Conservation (phyloP, 2,888 invertebrate species). For the Phorcus lineatus region DNA sequence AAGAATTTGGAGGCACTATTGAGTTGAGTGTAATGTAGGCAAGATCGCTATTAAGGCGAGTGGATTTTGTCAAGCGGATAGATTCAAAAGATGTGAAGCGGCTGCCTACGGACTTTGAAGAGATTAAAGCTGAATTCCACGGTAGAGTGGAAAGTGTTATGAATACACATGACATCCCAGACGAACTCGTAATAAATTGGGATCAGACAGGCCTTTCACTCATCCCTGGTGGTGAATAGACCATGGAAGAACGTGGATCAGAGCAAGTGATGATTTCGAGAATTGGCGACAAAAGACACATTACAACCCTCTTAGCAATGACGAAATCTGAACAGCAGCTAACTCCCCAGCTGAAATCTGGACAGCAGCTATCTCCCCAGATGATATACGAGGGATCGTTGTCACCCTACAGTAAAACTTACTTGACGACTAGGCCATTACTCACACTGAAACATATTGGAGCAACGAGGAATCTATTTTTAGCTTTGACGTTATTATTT, state of each 20-base stretch:
- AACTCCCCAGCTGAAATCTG: conserved; percentile 45
- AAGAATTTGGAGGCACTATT: not conserved
- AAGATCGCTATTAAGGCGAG: not conserved
- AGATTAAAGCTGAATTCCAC: not conserved
- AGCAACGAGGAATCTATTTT: conserved; percentile 39
- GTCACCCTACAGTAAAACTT: conserved; percentile 37
- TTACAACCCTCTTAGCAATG: conserved; percentile 36
- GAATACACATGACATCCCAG: not conserved
- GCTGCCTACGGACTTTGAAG: not conserved
- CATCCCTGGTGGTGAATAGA: conserved; percentile 44
- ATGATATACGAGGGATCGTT: conserved; percentile 44
- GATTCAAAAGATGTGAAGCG: not conserved
- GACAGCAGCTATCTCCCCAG: too few relatives aligned
- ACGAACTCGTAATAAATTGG: not conserved
- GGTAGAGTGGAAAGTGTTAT: not conserved
- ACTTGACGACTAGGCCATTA: conserved; percentile 37
- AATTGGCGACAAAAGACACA: conserved; percentile 47
- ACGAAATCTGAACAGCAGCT: conserved; percentile 36
- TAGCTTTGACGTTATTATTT: conserved; percentile 27
- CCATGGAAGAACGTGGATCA: conserved; percentile 31
- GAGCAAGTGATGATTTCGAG: conserved; percentile 33
- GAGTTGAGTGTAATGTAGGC: not conserved
- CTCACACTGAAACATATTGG: conserved; percentile 38
- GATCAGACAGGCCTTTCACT: conserved; percentile 42
- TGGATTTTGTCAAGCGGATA: not conserved